A percentile compares a stretch with the other conserved stretches of the same genome.
Conservation (phyloP, 2,113 vertebrate genomes). For the Bombycilla garrulus region DNA sequence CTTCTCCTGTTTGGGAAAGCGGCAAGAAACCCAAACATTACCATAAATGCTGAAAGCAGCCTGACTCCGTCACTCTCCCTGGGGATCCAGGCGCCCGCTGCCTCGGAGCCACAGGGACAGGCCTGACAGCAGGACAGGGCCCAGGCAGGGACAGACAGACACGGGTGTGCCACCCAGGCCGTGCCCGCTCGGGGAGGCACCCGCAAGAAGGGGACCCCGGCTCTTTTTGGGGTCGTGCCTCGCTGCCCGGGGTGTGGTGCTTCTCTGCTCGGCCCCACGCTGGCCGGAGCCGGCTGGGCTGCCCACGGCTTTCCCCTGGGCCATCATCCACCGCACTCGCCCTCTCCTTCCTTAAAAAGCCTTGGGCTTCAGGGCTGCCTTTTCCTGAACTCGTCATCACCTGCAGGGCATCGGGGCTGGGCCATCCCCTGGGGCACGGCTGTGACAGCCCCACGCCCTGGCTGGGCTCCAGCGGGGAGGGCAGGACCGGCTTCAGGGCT, state of each 20-base stretch:
- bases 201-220: not conserved
- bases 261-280: fast-evolving
- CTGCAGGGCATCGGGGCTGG: fast-evolving
- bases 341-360: constrained; percentile 51
- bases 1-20: not conserved
- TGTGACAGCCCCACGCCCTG: not conserved
- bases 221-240: fast-evolving
- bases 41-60: constrained; percentile 76
- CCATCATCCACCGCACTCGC: fast-evolving
- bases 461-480: not conserved
- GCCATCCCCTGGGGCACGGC: not conserved
- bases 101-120: not conserved
- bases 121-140: not conserved
- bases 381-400: not conserved
- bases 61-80: not conserved
- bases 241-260: fast-evolving
- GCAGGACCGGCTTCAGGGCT: not conserved
- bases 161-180: fast-evolving
- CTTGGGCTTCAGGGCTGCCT: not conserved
- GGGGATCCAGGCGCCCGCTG: not conserved
- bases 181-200: not conserved
- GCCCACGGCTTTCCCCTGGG: not conserved
- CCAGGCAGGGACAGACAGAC: not conserved
- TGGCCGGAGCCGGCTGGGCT: fast-evolving
- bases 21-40: constrained; percentile 69